Evolutionary conservation across 2,888 invertebrate species (phyloP).

Genomic region (Eurytoma californica): DNA sequence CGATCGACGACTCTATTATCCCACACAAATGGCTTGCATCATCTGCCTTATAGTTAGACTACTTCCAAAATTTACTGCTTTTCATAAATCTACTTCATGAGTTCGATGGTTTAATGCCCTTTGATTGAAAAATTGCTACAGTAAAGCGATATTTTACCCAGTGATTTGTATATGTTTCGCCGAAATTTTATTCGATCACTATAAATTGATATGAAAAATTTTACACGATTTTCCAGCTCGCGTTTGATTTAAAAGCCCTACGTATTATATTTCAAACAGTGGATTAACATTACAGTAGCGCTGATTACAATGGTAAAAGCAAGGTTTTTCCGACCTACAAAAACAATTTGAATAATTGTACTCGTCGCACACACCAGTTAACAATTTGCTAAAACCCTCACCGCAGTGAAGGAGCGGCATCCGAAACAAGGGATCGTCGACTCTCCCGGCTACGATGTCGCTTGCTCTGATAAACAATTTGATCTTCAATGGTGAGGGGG

Average conservation of each 20-base stretch:
- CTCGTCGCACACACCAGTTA: too few species aligned
- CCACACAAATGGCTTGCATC: slow-evolving; percentile 13
- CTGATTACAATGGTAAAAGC: too few species aligned
- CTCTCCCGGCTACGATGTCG: slow-evolving; percentile 14
- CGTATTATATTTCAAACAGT: too few species aligned
- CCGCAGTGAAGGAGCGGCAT: background rate
- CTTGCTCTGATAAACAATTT: slow-evolving; percentile 45
- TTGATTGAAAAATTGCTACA: background rate
- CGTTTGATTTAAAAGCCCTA: too few species aligned
- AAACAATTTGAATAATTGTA: too few species aligned
- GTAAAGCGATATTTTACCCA: background rate
- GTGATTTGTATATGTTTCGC: background rate
- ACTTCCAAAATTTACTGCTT: slow-evolving; percentile 14
- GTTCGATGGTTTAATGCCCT: background rate
- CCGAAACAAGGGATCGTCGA: background rate
- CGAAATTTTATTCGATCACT: too few species aligned
- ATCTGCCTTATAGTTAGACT: background rate
- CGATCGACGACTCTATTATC: slow-evolving; percentile 26
- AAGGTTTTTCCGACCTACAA: too few species aligned
- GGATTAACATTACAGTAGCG: too few species aligned
- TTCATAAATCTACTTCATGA: background rate
- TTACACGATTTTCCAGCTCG: too few species aligned
- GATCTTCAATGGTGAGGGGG: slow-evolving; percentile 22
- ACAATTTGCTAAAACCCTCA: background rate
- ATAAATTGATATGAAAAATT: too few species aligned